A percentile compares a stretch with the other conserved stretches of the same genome.
Evolutionary conservation across 2,113 vertebrate genomes (phyloP).

Genomic region (Oreochromis spilurus): DNA sequence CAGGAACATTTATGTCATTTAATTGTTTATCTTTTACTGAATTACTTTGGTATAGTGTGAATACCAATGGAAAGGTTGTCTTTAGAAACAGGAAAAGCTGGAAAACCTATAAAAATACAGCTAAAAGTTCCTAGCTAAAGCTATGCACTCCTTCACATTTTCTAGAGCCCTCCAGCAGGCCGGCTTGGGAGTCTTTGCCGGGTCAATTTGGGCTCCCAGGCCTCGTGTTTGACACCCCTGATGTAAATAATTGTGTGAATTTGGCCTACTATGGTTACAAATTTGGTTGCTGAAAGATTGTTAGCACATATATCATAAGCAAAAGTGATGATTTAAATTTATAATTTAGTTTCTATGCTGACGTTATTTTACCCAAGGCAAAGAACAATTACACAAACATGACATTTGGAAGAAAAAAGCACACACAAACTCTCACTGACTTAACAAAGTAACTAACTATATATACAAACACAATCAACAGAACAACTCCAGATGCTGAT

Average conservation of each 20-base stretch:
- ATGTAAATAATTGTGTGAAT: neutral
- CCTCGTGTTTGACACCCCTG: neutral
- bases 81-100: neutral
- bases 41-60: neutral
- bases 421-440: fast-evolving
- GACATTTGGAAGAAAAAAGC: neutral
- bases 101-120: neutral
- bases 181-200: fast-evolving
- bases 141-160: neutral
- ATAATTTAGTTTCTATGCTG: neutral
- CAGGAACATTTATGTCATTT: neutral
- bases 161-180: neutral
- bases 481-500: neutral
- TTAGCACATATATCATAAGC: neutral
- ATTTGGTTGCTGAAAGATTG: neutral
- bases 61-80: neutral
- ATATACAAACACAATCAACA: neutral
- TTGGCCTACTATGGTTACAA: neutral
- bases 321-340: neutral
- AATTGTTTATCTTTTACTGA: neutral
- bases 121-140: neutral
- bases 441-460: neutral
- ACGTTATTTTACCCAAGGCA: neutral
- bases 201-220: neutral
- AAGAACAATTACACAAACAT: neutral